Percentiles rank a stretch among this genome's conserved stretches.
Conservation (phyloP, 2,888 invertebrate genomes). For the Stictocephala bisonia region DNA sequence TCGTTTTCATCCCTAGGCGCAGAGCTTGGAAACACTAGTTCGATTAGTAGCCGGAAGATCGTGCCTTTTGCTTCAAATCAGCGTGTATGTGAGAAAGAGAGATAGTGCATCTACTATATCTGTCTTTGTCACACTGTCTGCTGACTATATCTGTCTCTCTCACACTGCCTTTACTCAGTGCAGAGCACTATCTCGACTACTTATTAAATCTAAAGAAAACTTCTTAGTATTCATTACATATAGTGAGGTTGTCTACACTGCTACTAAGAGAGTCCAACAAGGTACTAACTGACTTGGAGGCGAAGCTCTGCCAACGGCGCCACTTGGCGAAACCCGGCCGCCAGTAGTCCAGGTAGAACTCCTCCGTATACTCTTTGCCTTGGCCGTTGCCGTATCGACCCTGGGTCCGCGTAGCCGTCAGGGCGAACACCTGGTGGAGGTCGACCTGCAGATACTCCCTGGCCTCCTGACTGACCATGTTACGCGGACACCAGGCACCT, state of each 20-base stretch:
- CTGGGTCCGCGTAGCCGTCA: conserved; percentile 88
- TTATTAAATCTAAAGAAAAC: no score
- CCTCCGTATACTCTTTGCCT: conserved; percentile 88
- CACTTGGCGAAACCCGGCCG: conserved; percentile 75
- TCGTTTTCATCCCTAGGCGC: no score
- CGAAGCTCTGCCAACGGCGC: conserved; percentile 82
- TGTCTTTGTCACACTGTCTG: no score
- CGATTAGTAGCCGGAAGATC: no score
- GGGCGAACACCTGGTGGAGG: conserved; percentile 77
- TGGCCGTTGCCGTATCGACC: conserved; percentile 92
- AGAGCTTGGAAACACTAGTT: no score
- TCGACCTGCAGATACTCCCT: conserved; percentile 87
- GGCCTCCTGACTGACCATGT: conserved; percentile 77
- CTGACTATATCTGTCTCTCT: no score
- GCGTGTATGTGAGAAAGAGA: no score
- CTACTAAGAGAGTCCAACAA: conserved; percentile 11
- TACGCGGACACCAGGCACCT: conserved; percentile 93
- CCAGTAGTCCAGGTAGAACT: conserved; percentile 86
- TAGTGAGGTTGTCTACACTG: background rate
- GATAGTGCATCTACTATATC: no score
- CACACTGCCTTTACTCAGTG: no score
- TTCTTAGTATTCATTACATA: no score
- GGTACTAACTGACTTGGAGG: conserved; percentile 77
- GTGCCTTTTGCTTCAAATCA: no score
- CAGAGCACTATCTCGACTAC: no score